These are phyloP conservation scores for Pempheris klunzingeri DNA, from an alignment of 2,797 vertebrate genomes.

Conservation along the genomic window DNA sequence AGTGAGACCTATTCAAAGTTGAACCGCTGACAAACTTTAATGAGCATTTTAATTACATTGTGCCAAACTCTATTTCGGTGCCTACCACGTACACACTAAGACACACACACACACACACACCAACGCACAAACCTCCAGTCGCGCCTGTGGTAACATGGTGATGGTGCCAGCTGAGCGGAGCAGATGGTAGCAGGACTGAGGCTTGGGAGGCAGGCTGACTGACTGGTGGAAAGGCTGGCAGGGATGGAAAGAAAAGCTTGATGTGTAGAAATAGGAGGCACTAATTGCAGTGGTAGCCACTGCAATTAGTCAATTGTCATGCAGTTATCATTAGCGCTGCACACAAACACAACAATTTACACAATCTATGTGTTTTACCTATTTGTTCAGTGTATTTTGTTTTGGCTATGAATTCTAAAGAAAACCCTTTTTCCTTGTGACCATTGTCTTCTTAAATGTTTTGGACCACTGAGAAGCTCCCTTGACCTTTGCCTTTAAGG, in stretches of 20 bases:
- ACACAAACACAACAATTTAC: background rate
- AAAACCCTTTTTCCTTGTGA: background rate
- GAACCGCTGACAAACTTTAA: constrained; percentile 61
- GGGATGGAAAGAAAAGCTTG: constrained; percentile 19
- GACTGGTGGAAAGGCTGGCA: constrained; percentile 51
- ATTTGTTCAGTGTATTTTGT: background rate
- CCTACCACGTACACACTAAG: background rate
- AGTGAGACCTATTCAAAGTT: constrained; percentile 25
- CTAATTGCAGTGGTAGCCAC: constrained; percentile 47
- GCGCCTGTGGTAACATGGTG: constrained; percentile 25
- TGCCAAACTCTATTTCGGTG: constrained; percentile 28
- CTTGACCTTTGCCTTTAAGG: background rate
- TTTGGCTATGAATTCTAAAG: too few relatives aligned
- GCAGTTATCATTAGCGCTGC: constrained; percentile 13
- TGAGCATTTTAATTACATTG: constrained; percentile 51
- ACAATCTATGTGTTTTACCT: background rate
- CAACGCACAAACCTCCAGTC: constrained; percentile 27
- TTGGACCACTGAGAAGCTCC: background rate
- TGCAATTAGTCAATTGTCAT: constrained; percentile 7
- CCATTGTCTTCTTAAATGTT: background rate
- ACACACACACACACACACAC: background rate
- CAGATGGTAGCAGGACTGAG: constrained; percentile 67
- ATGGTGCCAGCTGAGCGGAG: constrained; percentile 56
- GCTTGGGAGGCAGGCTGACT: constrained; percentile 44
- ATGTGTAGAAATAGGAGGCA: constrained; percentile 46